Conservation (phyloP, 2,113 vertebrate species). For the Litocranius walleri region DNA sequence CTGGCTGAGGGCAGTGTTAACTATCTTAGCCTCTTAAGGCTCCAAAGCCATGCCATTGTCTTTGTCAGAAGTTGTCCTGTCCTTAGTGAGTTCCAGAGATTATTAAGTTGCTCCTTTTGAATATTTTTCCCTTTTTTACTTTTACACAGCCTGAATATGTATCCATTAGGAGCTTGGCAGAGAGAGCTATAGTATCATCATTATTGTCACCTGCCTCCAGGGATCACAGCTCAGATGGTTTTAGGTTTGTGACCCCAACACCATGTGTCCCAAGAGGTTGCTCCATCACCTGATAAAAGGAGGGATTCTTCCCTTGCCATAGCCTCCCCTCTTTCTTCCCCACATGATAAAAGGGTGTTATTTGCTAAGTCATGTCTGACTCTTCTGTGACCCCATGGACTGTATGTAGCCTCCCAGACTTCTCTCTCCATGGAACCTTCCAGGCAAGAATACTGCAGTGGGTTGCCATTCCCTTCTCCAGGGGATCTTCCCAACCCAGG, state of each 20-base stretch:
- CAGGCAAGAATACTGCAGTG: neutral
- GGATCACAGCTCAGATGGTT: neutral
- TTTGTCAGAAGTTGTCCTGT: neutral
- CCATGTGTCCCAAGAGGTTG: neutral
- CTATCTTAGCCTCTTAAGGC: neutral
- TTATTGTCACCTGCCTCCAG: neutral
- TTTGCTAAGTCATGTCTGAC: neutral
- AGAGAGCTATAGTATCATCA: neutral
- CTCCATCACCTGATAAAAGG: neutral
- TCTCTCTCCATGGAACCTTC: neutral
- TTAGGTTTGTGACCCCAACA: neutral
- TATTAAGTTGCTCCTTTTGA: neutral
- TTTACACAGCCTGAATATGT: neutral
- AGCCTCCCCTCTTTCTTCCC: rapidly evolving
- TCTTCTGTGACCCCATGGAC: neutral
- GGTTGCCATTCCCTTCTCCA: neutral
- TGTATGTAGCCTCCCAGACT: neutral
- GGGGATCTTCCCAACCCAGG: neutral
- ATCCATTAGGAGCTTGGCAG: neutral
- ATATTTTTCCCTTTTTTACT: neutral
- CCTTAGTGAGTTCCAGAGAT: neutral
- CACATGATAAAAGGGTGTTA: neutral
- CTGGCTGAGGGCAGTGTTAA: too few species aligned
- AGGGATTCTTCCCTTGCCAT: rapidly evolving
- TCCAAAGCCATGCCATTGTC: neutral